Evolutionary conservation across 2,113 vertebrate species (phyloP).

Genomic region (Pelobates fuscus): DNA sequence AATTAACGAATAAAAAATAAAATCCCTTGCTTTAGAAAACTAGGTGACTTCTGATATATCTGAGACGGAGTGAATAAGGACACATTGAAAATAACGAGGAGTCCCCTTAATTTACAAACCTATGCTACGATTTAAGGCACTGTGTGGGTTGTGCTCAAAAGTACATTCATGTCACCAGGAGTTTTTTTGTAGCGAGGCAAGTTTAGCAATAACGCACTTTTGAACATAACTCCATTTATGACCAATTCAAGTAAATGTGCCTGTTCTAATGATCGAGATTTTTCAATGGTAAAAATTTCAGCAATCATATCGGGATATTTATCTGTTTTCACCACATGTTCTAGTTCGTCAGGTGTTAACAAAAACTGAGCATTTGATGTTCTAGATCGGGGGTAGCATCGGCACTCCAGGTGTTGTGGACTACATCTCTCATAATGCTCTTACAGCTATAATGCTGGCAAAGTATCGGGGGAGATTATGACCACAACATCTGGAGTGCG

Average conservation of each 20-base stretch:
- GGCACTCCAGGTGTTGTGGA: too few species aligned
- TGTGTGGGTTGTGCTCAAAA: background rate
- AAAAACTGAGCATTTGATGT: background rate
- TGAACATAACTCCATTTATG: background rate
- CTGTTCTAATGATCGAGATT: background rate
- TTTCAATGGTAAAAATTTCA: background rate
- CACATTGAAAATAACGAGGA: background rate
- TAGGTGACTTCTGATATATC: too few species aligned
- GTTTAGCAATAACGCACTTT: background rate
- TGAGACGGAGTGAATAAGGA: background rate
- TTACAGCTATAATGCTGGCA: too few species aligned
- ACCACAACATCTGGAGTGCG: too few species aligned
- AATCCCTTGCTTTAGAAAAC: background rate
- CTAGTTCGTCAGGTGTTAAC: background rate
- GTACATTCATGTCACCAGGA: background rate
- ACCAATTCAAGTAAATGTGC: background rate
- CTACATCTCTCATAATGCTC: too few species aligned
- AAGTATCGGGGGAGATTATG: too few species aligned
- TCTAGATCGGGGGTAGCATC: too few species aligned
- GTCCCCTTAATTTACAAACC: background rate
- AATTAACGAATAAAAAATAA: too few species aligned
- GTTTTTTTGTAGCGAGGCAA: background rate
- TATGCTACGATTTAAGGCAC: constrained; percentile 17
- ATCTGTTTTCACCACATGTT: background rate
- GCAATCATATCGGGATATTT: background rate